Conservation (phyloP, 2,888 invertebrate genomes). For the Maniola hyperantus region DNA sequence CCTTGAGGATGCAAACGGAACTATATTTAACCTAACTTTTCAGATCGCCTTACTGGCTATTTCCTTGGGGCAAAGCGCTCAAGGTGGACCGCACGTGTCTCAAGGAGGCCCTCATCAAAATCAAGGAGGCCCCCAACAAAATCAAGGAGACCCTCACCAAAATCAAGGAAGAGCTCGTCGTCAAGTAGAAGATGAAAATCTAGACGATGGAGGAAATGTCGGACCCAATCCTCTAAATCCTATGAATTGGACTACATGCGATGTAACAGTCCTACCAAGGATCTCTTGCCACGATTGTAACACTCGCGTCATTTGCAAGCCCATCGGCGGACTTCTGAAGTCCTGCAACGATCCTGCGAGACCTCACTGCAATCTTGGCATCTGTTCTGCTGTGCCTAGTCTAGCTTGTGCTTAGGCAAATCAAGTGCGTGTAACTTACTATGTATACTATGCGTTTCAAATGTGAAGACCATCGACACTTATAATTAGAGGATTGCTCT, state of each 20-base stretch:
- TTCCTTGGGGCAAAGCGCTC: slow-evolving; percentile 30
- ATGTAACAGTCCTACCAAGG: slow-evolving; percentile 25
- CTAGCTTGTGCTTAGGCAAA: slow-evolving; percentile 46
- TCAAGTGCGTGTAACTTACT: background rate
- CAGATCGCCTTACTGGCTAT: slow-evolving; percentile 28
- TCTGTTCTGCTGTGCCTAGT: slow-evolving; percentile 55
- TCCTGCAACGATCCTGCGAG: slow-evolving; percentile 48
- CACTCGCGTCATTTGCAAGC: slow-evolving; percentile 48
- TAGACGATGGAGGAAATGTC: background rate
- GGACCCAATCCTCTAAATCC: slow-evolving; percentile 20
- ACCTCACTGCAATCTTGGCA: slow-evolving; percentile 61
- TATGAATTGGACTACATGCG: slow-evolving; percentile 35
- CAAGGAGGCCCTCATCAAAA: slow-evolving; percentile 34
- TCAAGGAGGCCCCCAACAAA: too few relatives aligned
- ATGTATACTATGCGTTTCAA: too few relatives aligned
- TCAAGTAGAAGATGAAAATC: slow-evolving; percentile 34
- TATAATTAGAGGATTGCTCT: too few relatives aligned
- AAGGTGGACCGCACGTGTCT: slow-evolving; percentile 40
- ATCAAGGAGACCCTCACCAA: slow-evolving; percentile 33
- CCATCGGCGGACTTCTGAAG: slow-evolving; percentile 54
- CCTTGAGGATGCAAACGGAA: background rate
- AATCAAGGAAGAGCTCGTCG: slow-evolving; percentile 43
- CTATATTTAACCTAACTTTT: slow-evolving; percentile 10
- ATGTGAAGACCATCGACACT: too few relatives aligned
- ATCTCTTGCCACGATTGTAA: slow-evolving; percentile 37